Evolutionary conservation across 2,797 vertebrate genomes (phyloP).

Genomic region (Galago senegalensis): DNA sequence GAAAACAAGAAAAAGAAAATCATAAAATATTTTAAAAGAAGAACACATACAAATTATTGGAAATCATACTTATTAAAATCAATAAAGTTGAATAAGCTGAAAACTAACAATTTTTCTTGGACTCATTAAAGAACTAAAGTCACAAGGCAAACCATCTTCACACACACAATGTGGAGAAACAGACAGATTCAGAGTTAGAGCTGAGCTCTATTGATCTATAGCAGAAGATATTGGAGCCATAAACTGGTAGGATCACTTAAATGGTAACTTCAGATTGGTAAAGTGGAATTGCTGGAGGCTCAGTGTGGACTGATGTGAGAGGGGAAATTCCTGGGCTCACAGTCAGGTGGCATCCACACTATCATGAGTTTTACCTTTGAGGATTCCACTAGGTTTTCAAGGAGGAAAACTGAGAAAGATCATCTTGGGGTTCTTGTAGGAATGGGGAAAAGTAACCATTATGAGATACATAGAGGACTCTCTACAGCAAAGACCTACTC

Average conservation of each 20-base stretch:
- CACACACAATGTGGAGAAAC: background rate
- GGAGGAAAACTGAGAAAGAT: background rate
- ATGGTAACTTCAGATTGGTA: background rate
- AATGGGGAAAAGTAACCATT: background rate
- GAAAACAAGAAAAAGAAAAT: background rate
- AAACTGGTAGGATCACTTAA: background rate
- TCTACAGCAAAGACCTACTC: background rate
- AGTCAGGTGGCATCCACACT: background rate
- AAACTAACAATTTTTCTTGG: background rate
- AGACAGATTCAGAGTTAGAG: background rate
- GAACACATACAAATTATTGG: background rate
- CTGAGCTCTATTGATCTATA: background rate
- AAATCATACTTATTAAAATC: background rate
- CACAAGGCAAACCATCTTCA: background rate
- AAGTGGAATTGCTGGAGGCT: background rate
- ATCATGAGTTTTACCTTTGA: background rate
- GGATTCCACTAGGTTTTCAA: background rate
- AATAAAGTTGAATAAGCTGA: background rate
- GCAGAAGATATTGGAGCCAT: background rate
- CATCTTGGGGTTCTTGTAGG: background rate
- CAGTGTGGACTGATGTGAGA: background rate
- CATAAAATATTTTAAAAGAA: background rate
- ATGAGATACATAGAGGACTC: background rate
- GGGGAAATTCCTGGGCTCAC: background rate
- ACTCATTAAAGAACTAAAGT: background rate